phyloP scores from a whole-genome alignment of 2,888 invertebrate genomes.

The Scelioninae gen. 2 region DNA sequence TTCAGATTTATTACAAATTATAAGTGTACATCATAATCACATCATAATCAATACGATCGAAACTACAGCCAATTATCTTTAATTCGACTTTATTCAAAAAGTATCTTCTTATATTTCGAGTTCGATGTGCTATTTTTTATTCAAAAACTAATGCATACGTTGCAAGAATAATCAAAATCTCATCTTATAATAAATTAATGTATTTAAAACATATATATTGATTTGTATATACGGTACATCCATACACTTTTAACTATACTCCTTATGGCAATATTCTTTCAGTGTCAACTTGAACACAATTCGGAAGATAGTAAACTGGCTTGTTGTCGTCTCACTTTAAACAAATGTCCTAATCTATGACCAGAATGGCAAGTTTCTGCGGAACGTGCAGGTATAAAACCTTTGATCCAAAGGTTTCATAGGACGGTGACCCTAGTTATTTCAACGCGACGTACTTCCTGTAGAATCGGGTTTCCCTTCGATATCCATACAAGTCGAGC shows the following conservation, averaged over 20 bases:
- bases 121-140: no score
- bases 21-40: no score
- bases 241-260: constrained; percentile 34
- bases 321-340: constrained; percentile 27
- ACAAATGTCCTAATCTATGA: constrained; percentile 39
- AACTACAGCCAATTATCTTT: no score
- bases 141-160: no score
- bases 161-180: no score
- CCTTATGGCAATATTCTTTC: constrained; percentile 21
- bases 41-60: no score
- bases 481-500: constrained; percentile 25
- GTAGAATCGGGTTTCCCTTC: constrained; percentile 54
- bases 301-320: constrained; percentile 23
- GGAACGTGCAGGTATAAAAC: constrained; percentile 71
- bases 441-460: constrained; percentile 57
- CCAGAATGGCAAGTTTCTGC: constrained; percentile 57
- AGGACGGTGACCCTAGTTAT: constrained; percentile 58
- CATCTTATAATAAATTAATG: not conserved
- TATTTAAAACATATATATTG: constrained; percentile 5
- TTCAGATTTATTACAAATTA: no score
- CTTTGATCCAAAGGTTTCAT: constrained; percentile 63
- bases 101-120: no score
- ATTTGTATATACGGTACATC: constrained; percentile 28
- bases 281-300: constrained; percentile 16
- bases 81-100: no score